Evolutionary conservation across 1,140 invertebrate species (phyloP), one percentile per base, ranked within the genome.

Genomic region (Drosophila sucinea): DNA sequence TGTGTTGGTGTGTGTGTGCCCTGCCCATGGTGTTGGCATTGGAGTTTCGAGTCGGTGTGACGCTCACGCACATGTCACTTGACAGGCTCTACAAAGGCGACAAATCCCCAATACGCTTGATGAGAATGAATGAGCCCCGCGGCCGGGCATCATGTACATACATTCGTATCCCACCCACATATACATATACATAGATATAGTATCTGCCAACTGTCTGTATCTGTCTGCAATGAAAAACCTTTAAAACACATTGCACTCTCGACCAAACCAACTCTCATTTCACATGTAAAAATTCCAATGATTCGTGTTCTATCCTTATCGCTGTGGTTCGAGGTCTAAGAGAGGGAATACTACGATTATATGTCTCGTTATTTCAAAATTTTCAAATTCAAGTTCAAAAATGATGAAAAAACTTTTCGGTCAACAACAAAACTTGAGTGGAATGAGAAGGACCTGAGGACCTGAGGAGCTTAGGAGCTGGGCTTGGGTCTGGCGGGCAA

Each of bases 61-160:
- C 76, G 67, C 76, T 67, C 72, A 78, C 76, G 76, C 76, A 78
- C 71, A 64, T 68, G 57, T 62, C 76, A 75, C 67, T 79, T 79
- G 76, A 72, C 76, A 75, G 73, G 60, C 72, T 73, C 67, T 74
- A 66, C 75, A 75, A 75, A 75, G 72, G 82, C 82, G 82, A 78
- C 79, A 85, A 86, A 86, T 86, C 82, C 82, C 79, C 82, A 78
- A 73, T 79, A 86, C 82, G 79, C 82, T 58, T 86, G 82, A 86
- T 86, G 84, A 86, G 82, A 86, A 86, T 86, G 79, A 86, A 86
- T 86, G 82, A 81, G 81, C 78, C 75, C 67, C 65, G 44, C 57
- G 61, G 70, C 56, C 58, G 67, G 65, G 61, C 66, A 27, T 64
- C 30, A 47, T 70, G 64, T 76, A 75, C 38, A 56, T 60, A 41